Conservation (phyloP, 2,797 vertebrate species). For the Coendou prehensilis region DNA sequence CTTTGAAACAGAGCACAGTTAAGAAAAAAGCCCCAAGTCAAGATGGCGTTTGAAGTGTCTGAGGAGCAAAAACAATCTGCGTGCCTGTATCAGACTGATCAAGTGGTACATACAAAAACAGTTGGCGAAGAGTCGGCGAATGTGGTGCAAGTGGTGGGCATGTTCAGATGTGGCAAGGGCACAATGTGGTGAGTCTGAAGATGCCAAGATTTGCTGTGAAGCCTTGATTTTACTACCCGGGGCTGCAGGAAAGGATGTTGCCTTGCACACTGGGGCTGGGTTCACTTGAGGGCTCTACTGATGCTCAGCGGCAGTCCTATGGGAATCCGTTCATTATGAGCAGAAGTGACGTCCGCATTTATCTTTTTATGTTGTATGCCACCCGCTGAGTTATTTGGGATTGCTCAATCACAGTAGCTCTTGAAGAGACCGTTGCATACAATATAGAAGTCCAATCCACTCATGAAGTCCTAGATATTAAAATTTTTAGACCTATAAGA, state of each 20-base stretch:
- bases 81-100: background rate
- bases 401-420: slow-evolving; percentile 21
- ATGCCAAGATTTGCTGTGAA: background rate
- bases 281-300: background rate
- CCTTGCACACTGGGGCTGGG: background rate
- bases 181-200: background rate
- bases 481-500: slow-evolving; percentile 75
- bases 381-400: slow-evolving; percentile 32
- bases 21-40: background rate
- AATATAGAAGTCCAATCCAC: slow-evolving; percentile 67
- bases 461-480: slow-evolving; percentile 66
- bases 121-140: background rate
- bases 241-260: background rate
- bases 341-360: background rate
- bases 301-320: background rate
- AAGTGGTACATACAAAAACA: background rate
- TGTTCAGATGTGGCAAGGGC: background rate
- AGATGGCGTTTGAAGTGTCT: background rate
- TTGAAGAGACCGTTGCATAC: slow-evolving; percentile 24
- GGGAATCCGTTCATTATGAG: background rate
- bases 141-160: background rate
- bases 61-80: slow-evolving; percentile 1
- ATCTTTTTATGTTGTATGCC: background rate
- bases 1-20: background rate
- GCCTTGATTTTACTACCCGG: background rate